Conservation (phyloP, 2,797 vertebrate genomes). For the Sebastes trivittatus region DNA sequence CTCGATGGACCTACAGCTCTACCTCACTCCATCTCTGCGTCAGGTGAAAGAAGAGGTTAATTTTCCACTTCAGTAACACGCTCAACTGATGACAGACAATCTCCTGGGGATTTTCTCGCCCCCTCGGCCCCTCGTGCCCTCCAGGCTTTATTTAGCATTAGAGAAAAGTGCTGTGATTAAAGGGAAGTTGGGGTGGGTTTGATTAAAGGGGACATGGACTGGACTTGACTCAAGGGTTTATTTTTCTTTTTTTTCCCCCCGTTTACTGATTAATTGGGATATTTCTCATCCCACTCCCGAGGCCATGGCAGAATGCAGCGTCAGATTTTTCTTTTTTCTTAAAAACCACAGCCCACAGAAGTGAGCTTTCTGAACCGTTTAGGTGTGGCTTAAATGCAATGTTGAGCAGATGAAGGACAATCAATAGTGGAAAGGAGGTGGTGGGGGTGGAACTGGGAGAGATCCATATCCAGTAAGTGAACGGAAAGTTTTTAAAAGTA, state of each 20-base stretch:
- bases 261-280: constrained; percentile 66
- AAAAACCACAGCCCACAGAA: constrained; percentile 49
- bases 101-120: constrained; percentile 47
- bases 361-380: constrained; percentile 54
- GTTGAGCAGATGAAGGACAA: constrained; percentile 50
- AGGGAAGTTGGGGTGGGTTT: constrained; percentile 61
- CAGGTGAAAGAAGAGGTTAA: constrained; percentile 63
- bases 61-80: constrained; percentile 61
- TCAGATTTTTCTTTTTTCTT: constrained; percentile 36
- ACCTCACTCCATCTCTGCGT: constrained; percentile 9
- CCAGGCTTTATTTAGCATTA: constrained; percentile 63
- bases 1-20: neutral
- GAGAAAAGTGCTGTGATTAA: constrained; percentile 65
- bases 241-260: constrained; percentile 6
- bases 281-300: constrained; percentile 54
- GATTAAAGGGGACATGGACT: constrained; percentile 65
- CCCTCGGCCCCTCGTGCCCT: constrained; percentile 19
- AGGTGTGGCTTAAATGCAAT: constrained; percentile 50
- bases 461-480: constrained; percentile 16
- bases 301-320: constrained; percentile 61
- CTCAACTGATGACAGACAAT: constrained; percentile 51
- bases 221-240: constrained; percentile 62
- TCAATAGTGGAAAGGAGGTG: constrained; percentile 41
- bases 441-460: neutral
- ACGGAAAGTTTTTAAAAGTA: constrained; percentile 36